A percentile compares a stretch with the other conserved stretches of the same genome.
These are phyloP conservation scores for Notothenia coriiceps DNA, from an alignment of 2,113 vertebrate species.

Conservation along the genomic window DNA sequence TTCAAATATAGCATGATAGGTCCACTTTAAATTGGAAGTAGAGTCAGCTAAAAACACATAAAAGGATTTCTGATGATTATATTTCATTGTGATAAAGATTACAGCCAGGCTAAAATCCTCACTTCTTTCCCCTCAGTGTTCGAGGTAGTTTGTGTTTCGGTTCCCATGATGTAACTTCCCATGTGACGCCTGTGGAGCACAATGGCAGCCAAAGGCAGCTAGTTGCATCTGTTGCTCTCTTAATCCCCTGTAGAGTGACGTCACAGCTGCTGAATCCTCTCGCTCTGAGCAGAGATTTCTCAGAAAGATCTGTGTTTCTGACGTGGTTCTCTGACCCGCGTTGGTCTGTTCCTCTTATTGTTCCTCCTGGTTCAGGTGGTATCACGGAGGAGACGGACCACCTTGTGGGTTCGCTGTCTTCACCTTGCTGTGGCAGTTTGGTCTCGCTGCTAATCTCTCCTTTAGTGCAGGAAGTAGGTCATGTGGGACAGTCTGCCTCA, in stretches of 20 bases:
- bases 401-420: conserved; percentile 45
- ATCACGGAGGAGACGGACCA: conserved; percentile 14
- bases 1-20: too few species aligned
- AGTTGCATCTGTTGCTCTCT: conserved; percentile 78
- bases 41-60: too few species aligned
- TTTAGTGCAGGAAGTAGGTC: conserved; percentile 81
- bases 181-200: conserved; percentile 39
- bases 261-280: conserved; percentile 42
- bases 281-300: conserved; percentile 23
- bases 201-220: conserved; percentile 74
- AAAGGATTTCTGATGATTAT: too few species aligned
- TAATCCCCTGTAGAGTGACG: conserved; percentile 74
- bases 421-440: conserved; percentile 57
- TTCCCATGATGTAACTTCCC: too few species aligned
- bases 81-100: too few species aligned
- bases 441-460: conserved; percentile 75
- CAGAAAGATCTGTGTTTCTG: conserved; percentile 10
- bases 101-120: too few species aligned
- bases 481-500: conserved; percentile 71
- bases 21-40: too few species aligned
- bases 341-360: neutral
- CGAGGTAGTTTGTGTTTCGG: too few species aligned
- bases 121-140: too few species aligned
- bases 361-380: neutral
- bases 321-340: neutral